These are phyloP conservation scores for Squalus acanthias DNA, from an alignment of 2,797 vertebrate genomes.

Conservation along the genomic window DNA sequence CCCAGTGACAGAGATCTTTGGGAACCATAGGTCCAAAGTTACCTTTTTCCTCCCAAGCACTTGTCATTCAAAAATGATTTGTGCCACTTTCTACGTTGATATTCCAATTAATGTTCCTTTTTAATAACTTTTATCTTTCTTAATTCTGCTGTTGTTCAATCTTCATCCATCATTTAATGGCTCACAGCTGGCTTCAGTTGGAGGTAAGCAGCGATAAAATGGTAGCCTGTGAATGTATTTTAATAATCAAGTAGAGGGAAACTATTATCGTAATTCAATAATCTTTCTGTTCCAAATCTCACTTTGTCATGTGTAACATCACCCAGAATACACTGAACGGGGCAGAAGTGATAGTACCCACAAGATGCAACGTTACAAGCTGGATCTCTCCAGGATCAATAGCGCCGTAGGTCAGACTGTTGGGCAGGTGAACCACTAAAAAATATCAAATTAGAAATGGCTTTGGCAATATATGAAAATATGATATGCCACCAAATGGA, in stretches of 20 bases:
- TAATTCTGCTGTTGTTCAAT: neutral
- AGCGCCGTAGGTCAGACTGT: neutral
- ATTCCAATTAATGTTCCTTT: neutral
- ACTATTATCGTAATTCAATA: neutral
- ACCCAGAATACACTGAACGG: neutral
- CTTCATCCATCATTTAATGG: neutral
- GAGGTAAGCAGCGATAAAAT: neutral
- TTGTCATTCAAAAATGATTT: neutral
- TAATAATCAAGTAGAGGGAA: neutral
- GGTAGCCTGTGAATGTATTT: neutral
- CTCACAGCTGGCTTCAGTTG: neutral
- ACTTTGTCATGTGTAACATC: neutral
- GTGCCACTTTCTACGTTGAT: neutral
- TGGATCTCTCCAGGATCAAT: neutral
- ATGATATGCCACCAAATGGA: neutral
- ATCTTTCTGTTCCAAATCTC: neutral
- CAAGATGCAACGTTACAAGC: neutral
- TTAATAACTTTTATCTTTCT: neutral
- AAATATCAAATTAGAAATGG: neutral
- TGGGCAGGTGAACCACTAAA: neutral
- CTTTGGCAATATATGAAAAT: neutral
- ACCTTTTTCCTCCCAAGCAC: too few relatives aligned
- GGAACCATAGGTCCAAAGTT: too few relatives aligned
- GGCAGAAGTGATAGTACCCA: neutral
- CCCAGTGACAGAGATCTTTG: too few relatives aligned